A percentile compares a stretch with the other conserved stretches of the same genome.
phyloP scores from a whole-genome alignment of 2,113 vertebrate species.

The Tringa solitaria region DNA sequence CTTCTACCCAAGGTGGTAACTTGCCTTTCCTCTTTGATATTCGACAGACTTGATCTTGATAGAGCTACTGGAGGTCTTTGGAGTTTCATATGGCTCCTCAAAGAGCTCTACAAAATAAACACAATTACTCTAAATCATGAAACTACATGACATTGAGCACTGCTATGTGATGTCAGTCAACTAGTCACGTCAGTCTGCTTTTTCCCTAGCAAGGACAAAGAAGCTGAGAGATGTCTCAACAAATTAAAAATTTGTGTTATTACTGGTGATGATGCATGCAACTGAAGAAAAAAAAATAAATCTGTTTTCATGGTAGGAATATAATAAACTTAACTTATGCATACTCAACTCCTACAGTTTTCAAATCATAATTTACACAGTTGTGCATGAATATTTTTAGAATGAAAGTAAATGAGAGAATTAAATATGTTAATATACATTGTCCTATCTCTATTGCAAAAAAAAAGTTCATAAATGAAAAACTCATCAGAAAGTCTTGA shows the following conservation, averaged over 20 bases:
- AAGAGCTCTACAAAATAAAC: constrained; percentile 47
- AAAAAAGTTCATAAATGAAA: not conserved
- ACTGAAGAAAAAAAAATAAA: not conserved
- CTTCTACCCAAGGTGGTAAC: not conserved
- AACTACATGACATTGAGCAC: not conserved
- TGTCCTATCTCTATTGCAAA: not conserved
- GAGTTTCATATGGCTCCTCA: constrained; percentile 38
- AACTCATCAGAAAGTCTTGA: not conserved
- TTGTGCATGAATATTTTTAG: not conserved
- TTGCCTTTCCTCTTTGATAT: constrained; percentile 42
- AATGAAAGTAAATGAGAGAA: not conserved
- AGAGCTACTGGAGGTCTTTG: not conserved
- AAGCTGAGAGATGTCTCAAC: not conserved
- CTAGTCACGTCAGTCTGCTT: not conserved
- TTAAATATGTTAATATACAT: not conserved
- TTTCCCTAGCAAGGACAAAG: not conserved
- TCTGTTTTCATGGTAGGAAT: not conserved
- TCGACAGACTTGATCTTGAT: constrained; percentile 6
- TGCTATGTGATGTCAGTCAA: not conserved
- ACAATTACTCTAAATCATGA: not conserved
- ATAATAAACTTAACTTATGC: not conserved
- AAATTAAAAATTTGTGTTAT: not conserved
- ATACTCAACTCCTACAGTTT: not conserved
- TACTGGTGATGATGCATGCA: not conserved
- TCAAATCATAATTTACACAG: not conserved